phyloP scores from a whole-genome alignment of 1,140 invertebrate genomes.

The Temnothorax longispinosus region DNA sequence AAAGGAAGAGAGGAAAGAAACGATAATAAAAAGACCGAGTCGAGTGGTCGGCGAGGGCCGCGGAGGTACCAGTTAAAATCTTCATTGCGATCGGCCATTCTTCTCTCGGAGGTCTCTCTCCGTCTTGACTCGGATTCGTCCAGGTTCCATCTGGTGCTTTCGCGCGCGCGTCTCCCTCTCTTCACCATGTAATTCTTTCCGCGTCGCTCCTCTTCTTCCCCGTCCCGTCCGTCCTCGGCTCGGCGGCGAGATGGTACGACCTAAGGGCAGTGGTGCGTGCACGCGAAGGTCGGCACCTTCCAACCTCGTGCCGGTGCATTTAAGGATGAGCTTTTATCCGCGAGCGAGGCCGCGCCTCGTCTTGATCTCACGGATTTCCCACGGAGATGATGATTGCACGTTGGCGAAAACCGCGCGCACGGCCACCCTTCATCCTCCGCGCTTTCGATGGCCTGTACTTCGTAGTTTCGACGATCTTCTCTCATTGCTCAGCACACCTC shows the following conservation, averaged over 20 bases:
- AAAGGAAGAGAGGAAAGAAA: constrained; percentile 60
- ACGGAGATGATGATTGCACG: constrained; percentile 74
- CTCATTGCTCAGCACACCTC: not conserved
- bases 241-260: constrained; percentile 72
- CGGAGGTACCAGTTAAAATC: constrained; percentile 82
- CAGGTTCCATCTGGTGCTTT: constrained; percentile 65
- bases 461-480: not conserved
- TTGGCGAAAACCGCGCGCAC: constrained; percentile 66
- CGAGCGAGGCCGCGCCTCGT: constrained; percentile 25
- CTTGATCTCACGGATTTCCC: constrained; percentile 78
- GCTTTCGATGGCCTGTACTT: constrained; percentile 40
- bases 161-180: constrained; percentile 62
- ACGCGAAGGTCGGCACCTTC: constrained; percentile 70
- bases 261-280: constrained; percentile 79
- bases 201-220: constrained; percentile 42
- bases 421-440: constrained; percentile 50
- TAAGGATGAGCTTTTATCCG: constrained; percentile 34
- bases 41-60: constrained; percentile 63
- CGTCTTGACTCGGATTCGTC: constrained; percentile 59
- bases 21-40: constrained; percentile 67
- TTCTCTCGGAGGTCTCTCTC: constrained; percentile 70
- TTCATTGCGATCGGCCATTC: constrained; percentile 84
- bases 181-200: constrained; percentile 52
- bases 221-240: constrained; percentile 58
- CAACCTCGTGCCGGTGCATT: constrained; percentile 55